These are phyloP conservation scores for Caenorhabditis drosophilae DNA, from an alignment of 2,888 invertebrate genomes.

Conservation along the genomic window DNA sequence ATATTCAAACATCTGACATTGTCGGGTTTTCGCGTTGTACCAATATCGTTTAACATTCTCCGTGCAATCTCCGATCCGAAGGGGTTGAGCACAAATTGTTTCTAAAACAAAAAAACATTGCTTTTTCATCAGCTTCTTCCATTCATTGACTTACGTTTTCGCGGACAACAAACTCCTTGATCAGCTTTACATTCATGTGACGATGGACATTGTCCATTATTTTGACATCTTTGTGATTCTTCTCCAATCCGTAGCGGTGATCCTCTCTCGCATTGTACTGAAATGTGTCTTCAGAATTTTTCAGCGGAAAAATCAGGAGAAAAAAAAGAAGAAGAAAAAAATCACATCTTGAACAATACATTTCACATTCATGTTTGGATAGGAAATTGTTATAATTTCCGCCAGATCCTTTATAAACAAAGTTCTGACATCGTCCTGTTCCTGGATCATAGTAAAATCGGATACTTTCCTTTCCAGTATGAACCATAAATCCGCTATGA, in stretches of 20 bases:
- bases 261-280: slow-evolving; percentile 59
- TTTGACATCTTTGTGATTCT: slow-evolving; percentile 54
- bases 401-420: slow-evolving; percentile 54
- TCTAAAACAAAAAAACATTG: slow-evolving; percentile 43
- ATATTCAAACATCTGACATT: slow-evolving; percentile 61
- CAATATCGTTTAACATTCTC: slow-evolving; percentile 54
- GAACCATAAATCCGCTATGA: slow-evolving; percentile 49
- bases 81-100: slow-evolving; percentile 59
- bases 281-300: slow-evolving; percentile 9
- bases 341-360: slow-evolving; percentile 53
- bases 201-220: slow-evolving; percentile 54
- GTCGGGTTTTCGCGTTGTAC: slow-evolving; percentile 56
- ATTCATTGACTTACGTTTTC: slow-evolving; percentile 41
- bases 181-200: slow-evolving; percentile 58
- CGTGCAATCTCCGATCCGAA: slow-evolving; percentile 58
- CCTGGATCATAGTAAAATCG: slow-evolving; percentile 56
- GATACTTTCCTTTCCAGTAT: slow-evolving; percentile 49
- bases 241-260: slow-evolving; percentile 56
- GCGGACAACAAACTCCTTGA: slow-evolving; percentile 61
- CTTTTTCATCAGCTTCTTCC: neutral
- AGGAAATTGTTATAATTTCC: slow-evolving; percentile 62
- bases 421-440: slow-evolving; percentile 47
- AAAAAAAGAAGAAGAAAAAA: neutral
- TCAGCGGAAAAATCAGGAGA: too few species aligned
- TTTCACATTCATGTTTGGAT: slow-evolving; percentile 58